Evolutionary conservation across 2,797 vertebrate species (phyloP).

Genomic region (Eulemur rubriventer): DNA sequence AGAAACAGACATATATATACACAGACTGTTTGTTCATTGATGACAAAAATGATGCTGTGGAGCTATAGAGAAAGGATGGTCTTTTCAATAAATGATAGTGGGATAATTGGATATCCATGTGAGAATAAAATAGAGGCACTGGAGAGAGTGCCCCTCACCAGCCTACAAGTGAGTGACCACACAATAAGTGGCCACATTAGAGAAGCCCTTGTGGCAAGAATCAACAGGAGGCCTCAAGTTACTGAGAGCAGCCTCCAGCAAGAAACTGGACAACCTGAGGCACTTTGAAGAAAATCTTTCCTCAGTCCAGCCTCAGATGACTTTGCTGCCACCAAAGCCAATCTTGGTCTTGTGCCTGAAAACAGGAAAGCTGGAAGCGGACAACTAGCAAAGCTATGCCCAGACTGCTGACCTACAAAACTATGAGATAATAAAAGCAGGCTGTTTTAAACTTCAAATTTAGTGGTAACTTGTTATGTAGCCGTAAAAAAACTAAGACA

Average conservation of each 20-base stretch:
- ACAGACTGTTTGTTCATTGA: not conserved
- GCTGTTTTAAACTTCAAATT: not conserved
- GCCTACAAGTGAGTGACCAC: not conserved
- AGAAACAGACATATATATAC: not conserved
- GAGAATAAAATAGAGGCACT: not conserved
- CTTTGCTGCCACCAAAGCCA: not conserved
- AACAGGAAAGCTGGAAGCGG: not conserved
- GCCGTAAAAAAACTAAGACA: not conserved
- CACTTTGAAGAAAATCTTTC: not conserved
- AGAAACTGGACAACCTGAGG: not conserved
- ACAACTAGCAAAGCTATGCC: not conserved
- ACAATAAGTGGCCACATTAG: no score
- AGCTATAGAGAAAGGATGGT: not conserved
- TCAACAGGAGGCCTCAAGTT: not conserved
- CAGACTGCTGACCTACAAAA: not conserved
- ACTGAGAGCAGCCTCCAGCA: not conserved
- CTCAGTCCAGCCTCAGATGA: not conserved
- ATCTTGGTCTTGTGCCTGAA: not conserved
- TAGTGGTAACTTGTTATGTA: not conserved
- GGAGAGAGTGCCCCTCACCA: not conserved
- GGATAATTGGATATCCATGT: not conserved
- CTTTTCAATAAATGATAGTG: not conserved
- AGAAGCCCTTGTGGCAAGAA: not conserved
- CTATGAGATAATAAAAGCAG: not conserved
- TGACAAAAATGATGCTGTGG: not conserved